Percentiles rank a stretch among this genome's conserved stretches.
phyloP scores from a whole-genome alignment of 2,797 vertebrate genomes.

The Corythornis leucogaster region DNA sequence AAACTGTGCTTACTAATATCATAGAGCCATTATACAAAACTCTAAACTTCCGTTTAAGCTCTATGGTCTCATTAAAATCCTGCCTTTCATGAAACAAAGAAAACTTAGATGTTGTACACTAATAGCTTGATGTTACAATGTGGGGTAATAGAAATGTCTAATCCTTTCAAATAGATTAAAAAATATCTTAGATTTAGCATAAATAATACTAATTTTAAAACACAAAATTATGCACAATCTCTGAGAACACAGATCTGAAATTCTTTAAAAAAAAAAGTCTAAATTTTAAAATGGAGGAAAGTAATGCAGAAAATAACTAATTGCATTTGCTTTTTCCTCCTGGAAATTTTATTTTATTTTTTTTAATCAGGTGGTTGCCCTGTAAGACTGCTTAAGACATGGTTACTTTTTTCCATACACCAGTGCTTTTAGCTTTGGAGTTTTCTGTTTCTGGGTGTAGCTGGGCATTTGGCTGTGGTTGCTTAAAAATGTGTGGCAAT shows the following conservation, averaged over 20 bases:
- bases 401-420: not conserved
- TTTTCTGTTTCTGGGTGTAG: conserved; percentile 16
- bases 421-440: not conserved
- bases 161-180: not conserved
- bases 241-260: not conserved
- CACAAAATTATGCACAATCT: not conserved
- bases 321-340: not conserved
- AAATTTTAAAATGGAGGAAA: not conserved
- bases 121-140: not conserved
- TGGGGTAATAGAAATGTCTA: not conserved
- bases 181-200: not conserved
- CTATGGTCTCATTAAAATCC: not conserved
- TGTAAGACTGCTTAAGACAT: conserved; percentile 62
- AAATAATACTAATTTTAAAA: not conserved
- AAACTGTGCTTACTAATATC: not conserved
- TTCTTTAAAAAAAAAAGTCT: not conserved
- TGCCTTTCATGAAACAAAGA: not conserved
- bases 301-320: not conserved
- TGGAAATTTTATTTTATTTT: not conserved
- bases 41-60: not conserved
- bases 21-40: not conserved
- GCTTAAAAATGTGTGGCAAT: conserved; percentile 1
- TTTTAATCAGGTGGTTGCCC: not conserved
- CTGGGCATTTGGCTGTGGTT: conserved; percentile 25
- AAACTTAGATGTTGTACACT: not conserved